Conservation (phyloP, 2,113 vertebrate species). For the Cynoglossus semilaevis region DNA sequence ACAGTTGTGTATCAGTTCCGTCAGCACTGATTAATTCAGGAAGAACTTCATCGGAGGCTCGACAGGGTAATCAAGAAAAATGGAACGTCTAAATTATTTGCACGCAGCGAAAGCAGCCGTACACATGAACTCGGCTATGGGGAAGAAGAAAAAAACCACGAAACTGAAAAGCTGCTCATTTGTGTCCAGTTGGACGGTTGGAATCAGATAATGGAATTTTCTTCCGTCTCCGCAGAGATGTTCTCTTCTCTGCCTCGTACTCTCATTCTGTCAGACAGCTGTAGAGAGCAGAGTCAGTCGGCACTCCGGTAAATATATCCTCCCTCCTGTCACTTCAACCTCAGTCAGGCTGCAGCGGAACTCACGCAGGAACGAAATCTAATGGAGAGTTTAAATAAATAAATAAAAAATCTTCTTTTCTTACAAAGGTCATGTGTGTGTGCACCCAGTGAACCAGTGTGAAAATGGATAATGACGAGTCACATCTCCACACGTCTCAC, state of each 20-base stretch:
- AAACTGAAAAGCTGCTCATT: neutral
- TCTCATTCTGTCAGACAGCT: neutral
- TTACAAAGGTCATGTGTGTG: no score
- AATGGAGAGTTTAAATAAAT: neutral
- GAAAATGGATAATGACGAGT: no score
- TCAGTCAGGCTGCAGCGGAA: neutral
- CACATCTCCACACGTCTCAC: no score
- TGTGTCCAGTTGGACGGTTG: neutral
- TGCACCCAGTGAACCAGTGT: no score
- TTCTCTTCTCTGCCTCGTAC: conserved; percentile 6
- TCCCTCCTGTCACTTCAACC: neutral
- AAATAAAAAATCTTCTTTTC: neutral
- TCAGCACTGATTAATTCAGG: conserved; percentile 29
- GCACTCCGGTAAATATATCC: neutral
- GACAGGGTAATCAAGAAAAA: conserved; percentile 10
- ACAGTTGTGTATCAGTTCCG: neutral
- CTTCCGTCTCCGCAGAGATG: conserved; percentile 1
- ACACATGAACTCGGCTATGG: neutral
- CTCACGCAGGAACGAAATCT: neutral
- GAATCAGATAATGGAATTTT: conserved; percentile 3
- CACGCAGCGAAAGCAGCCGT: neutral
- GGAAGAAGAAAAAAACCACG: neutral
- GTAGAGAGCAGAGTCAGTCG: neutral
- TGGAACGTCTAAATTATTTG: conserved; percentile 3
- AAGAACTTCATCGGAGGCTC: conserved; percentile 9